Base-by-base conservation (phyloP, 2,888 invertebrate species). In the Lacanobia oleracea region DNA sequence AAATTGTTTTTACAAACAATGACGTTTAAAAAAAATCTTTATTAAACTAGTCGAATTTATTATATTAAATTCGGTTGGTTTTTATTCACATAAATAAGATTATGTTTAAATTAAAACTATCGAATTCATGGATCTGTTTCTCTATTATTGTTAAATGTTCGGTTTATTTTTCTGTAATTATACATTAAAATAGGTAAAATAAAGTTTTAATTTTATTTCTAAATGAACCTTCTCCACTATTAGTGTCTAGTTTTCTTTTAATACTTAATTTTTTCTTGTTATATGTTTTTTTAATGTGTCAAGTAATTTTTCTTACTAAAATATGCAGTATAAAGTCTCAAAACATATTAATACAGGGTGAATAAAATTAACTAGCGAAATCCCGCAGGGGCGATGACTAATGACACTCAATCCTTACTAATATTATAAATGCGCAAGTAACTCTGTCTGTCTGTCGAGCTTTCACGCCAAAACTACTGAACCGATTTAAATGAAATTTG, bases 91-190 rank as follows among this genome's bases (percentile, higher is more conserved):
- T 48, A 57, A n/a, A 18, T 0, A 14, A 56, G 12, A n/a, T 43
- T 27, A 14, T 59, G 6, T 64, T 27, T 23, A 21, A 50, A n/a
- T 33, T 14, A 56, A 33, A 56, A 33, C 9, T 9, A 59, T 74
- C 48, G 51, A 66, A 74, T 66, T 10, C 16, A 3, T 54, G 21
- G 75, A 74, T 74, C 74, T 74, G 75, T 59, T 18, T 60, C 57
- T 66, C 12, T 53, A 50, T 59, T 21, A 45, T 40, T 66, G 21
- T 75, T 50, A 72, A 59, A 60, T 21, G 33, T 40, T 59, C 14
- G 1, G 4, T 65, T 73, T 65, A 64, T 73, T 73, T 65, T 73
- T 59, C 50, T 73, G 27, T 74, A 74, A 73, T 73, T 50, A 50
- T 53, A 40, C 51, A 27, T 53, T 66, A 54, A 48, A 62, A 45